Conservation (phyloP, 2,797 vertebrate genomes). For the Sorex maritimensis region DNA sequence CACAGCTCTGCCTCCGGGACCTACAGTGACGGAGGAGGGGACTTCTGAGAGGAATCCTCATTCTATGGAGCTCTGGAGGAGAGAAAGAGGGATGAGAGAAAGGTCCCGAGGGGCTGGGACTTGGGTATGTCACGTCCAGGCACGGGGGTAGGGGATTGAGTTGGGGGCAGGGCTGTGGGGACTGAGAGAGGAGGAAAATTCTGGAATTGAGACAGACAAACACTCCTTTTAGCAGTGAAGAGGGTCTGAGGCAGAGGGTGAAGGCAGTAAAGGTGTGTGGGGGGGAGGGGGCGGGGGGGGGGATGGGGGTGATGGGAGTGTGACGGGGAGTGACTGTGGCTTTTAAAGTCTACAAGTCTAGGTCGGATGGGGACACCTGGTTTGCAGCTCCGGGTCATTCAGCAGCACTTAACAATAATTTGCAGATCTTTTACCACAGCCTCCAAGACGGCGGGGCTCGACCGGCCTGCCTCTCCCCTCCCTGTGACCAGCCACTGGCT, state of each 20-base stretch:
- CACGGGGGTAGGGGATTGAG: too few species aligned
- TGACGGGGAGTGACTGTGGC: background rate
- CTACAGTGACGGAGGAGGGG: rapidly evolving
- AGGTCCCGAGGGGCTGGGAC: rapidly evolving
- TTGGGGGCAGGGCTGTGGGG: background rate
- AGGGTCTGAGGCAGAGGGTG: background rate
- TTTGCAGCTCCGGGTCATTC: background rate
- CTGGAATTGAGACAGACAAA: too few species aligned
- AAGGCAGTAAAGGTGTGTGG: background rate
- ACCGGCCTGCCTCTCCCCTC: background rate
- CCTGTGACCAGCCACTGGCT: background rate
- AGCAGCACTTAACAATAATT: background rate
- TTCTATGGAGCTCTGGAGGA: too few species aligned
- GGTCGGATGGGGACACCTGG: background rate
- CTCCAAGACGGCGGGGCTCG: rapidly evolving
- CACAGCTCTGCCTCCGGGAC: background rate
- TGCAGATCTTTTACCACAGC: background rate
- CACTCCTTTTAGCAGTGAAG: background rate
- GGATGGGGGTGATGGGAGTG: too few species aligned
- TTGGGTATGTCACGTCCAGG: background rate
- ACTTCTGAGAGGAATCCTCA: rapidly evolving
- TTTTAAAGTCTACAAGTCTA: background rate
- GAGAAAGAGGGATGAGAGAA: background rate
- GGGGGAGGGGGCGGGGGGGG: too few species aligned
- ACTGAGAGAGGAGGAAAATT: background rate